Evolutionary conservation across 2,888 invertebrate species (phyloP).

Genomic region (Drosophila differens): DNA sequence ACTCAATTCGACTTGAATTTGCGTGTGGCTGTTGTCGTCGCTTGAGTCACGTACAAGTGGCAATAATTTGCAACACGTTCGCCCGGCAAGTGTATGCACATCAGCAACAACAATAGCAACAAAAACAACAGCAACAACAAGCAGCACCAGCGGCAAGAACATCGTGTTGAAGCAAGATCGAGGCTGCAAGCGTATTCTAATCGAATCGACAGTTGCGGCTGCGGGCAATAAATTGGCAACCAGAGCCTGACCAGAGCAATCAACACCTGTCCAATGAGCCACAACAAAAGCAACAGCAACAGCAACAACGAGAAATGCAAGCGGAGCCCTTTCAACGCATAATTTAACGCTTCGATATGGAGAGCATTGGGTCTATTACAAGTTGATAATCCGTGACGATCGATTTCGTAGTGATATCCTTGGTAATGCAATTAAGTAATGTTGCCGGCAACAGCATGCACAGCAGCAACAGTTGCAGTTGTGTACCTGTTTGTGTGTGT

Average conservation of each 20-base stretch:
- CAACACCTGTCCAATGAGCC: constrained; percentile 81
- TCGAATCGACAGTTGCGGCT: constrained; percentile 52
- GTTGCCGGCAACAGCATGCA: constrained; percentile 39
- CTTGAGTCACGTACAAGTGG: constrained; percentile 84
- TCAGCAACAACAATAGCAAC: constrained; percentile 41
- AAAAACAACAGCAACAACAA: constrained; percentile 31
- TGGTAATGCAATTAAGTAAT: constrained; percentile 76
- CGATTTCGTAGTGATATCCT: constrained; percentile 73
- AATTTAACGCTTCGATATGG: constrained; percentile 63
- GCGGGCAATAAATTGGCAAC: constrained; percentile 51
- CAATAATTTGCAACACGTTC: constrained; percentile 84
- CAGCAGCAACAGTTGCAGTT: constrained; percentile 26
- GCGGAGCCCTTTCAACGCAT: constrained; percentile 57
- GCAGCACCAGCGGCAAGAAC: constrained; percentile 24
- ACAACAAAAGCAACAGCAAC: constrained; percentile 29
- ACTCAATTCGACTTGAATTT: constrained; percentile 31
- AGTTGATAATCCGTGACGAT: constrained; percentile 81
- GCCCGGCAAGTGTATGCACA: constrained; percentile 55
- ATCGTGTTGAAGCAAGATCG: constrained; percentile 20
- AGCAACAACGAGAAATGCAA: constrained; percentile 14
- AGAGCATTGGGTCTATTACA: constrained; percentile 62
- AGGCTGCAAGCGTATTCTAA: constrained; percentile 57
- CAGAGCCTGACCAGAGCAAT: constrained; percentile 70
- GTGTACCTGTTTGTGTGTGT: neutral
- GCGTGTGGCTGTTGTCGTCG: constrained; percentile 57